Evolutionary conservation across 2,797 vertebrate genomes (phyloP).

Genomic region (Alfaro cultratus): DNA sequence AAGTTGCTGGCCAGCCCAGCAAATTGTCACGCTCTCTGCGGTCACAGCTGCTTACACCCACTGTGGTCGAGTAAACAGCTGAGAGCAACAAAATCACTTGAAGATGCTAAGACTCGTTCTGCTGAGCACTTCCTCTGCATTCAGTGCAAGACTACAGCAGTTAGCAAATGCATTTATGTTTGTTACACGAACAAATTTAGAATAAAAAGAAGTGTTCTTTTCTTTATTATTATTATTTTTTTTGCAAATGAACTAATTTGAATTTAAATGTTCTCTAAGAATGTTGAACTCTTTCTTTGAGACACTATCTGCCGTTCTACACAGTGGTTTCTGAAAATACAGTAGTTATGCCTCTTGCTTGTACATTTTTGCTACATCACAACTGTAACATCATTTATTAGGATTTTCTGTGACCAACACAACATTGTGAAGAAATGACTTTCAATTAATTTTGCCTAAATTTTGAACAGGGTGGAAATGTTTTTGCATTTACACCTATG

Average conservation of each 20-base stretch:
- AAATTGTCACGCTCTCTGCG: not conserved
- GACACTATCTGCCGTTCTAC: not conserved
- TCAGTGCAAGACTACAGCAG: not conserved
- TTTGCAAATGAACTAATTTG: not conserved
- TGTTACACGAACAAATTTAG: not conserved
- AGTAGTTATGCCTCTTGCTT: not conserved
- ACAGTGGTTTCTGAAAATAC: not conserved
- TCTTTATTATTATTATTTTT: not conserved
- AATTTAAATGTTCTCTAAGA: not conserved
- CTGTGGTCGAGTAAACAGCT: slow-evolving; percentile 1
- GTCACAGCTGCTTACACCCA: slow-evolving; percentile 14
- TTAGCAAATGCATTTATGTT: not conserved
- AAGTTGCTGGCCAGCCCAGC: not conserved
- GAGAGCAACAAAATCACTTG: not conserved
- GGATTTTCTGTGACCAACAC: not conserved
- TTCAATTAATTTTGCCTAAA: not conserved
- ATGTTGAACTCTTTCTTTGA: not conserved
- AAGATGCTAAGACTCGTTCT: not conserved
- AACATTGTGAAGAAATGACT: not conserved
- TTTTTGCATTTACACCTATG: not conserved
- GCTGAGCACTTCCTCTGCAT: not conserved
- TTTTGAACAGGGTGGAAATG: not conserved
- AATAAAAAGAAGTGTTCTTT: not conserved
- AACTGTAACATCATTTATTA: no score
- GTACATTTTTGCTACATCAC: not conserved